Evolutionary conservation across 2,113 vertebrate genomes (phyloP).

Genomic region (Limnothrissa miodon): DNA sequence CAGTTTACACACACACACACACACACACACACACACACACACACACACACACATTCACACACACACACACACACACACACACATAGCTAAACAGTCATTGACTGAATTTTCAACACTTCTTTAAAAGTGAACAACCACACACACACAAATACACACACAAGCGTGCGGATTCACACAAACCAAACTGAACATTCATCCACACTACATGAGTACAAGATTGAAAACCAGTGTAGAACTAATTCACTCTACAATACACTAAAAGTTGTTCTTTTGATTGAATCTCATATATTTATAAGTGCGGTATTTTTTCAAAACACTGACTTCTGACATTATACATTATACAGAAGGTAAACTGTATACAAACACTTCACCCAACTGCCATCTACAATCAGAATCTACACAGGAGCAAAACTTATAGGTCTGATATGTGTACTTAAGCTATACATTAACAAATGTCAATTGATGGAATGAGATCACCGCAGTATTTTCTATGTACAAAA

Average conservation of each 20-base stretch:
- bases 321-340: neutral
- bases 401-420: slow-evolving; percentile 8
- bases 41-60: slow-evolving; percentile 9
- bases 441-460: neutral
- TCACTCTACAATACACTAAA: slow-evolving; percentile 36
- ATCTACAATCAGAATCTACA: neutral
- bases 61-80: slow-evolving; percentile 19
- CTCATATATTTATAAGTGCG: slow-evolving; percentile 42
- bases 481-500: slow-evolving; percentile 20
- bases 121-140: neutral
- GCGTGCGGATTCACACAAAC: slow-evolving; percentile 12
- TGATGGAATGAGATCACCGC: neutral
- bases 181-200: neutral
- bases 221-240: slow-evolving; percentile 22
- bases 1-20: slow-evolving; percentile 33
- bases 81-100: neutral
- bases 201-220: slow-evolving; percentile 40
- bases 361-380: slow-evolving; percentile 3
- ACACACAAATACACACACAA: slow-evolving; percentile 21
- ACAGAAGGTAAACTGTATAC: neutral
- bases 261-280: slow-evolving; percentile 24
- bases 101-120: neutral
- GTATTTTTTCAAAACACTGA: slow-evolving; percentile 22
- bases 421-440: neutral
- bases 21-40: neutral